Evolutionary conservation across 2,113 vertebrate species (phyloP).

Genomic region (Cyanistes caeruleus): DNA sequence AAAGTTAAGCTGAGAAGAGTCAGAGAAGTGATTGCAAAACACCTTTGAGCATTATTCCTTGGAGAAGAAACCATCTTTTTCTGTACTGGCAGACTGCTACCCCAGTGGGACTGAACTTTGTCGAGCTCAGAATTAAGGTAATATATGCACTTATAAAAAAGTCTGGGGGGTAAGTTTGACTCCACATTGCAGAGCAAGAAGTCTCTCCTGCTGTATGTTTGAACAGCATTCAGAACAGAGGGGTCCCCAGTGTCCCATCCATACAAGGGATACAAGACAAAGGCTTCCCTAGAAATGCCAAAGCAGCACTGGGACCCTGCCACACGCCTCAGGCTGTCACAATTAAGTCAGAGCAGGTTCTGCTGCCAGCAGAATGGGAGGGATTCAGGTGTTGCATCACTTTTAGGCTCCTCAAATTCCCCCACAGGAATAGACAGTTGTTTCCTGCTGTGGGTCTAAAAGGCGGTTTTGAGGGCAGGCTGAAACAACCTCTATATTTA

Average conservation of each 20-base stretch:
- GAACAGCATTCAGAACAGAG: neutral
- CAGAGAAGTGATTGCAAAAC: neutral
- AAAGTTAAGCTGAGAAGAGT: neutral
- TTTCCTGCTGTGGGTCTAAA: neutral
- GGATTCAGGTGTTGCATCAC: neutral
- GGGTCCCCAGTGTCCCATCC: neutral
- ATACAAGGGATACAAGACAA: neutral
- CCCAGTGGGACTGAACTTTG: neutral
- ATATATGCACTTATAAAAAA: neutral
- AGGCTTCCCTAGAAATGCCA: conserved; percentile 27
- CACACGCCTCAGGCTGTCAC: neutral
- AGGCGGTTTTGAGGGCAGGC: neutral
- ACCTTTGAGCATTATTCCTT: neutral
- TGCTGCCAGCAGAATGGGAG: neutral
- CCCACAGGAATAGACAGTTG: neutral
- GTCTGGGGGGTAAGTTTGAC: neutral
- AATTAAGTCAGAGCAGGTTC: neutral
- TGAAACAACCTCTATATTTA: neutral
- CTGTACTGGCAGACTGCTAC: neutral
- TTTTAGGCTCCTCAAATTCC: neutral
- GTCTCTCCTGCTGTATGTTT: neutral
- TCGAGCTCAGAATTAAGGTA: neutral
- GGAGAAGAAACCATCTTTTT: neutral
- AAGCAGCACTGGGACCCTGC: neutral
- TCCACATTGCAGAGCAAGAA: neutral